Percentiles rank a stretch among this genome's conserved stretches.
These are phyloP conservation scores for Aleiodes alternator DNA, from an alignment of 2,888 invertebrate species.

Conservation along the genomic window DNA sequence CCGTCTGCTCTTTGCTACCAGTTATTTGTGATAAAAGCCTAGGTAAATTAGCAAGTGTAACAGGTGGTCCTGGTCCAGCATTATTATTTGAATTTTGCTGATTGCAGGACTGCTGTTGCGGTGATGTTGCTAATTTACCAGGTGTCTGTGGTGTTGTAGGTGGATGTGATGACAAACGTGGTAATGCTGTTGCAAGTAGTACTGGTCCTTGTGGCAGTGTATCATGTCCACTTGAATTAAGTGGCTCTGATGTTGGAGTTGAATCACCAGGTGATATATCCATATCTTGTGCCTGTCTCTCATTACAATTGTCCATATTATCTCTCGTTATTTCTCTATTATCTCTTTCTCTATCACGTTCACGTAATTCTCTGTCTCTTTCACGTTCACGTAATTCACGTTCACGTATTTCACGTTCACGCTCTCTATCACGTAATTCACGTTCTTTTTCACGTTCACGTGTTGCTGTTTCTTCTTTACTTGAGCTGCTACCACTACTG, in stretches of 20 bases:
- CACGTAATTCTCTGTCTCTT: constrained; percentile 61
- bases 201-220: constrained; percentile 79
- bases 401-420: constrained; percentile 61
- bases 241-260: constrained; percentile 90
- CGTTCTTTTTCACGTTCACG: constrained; percentile 60
- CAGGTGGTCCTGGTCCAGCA: constrained; percentile 75
- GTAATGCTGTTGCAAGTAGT: constrained; percentile 82
- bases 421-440: constrained; percentile 65
- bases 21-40: constrained; percentile 77
- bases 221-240: constrained; percentile 77
- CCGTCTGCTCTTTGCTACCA: constrained; percentile 76
- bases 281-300: constrained; percentile 87
- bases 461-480: constrained; percentile 70
- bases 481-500: constrained; percentile 63
- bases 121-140: constrained; percentile 69
- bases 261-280: constrained; percentile 95
- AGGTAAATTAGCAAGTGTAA: constrained; percentile 76
- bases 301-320: constrained; percentile 63
- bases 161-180: constrained; percentile 80
- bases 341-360: constrained; percentile 70
- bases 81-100: constrained; percentile 67
- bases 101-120: constrained; percentile 61
- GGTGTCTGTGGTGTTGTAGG: constrained; percentile 71
- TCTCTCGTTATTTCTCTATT: constrained; percentile 64
- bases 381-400: constrained; percentile 55